Conservation (phyloP, 1,140 invertebrate species). For the Drosophila pandora region DNA sequence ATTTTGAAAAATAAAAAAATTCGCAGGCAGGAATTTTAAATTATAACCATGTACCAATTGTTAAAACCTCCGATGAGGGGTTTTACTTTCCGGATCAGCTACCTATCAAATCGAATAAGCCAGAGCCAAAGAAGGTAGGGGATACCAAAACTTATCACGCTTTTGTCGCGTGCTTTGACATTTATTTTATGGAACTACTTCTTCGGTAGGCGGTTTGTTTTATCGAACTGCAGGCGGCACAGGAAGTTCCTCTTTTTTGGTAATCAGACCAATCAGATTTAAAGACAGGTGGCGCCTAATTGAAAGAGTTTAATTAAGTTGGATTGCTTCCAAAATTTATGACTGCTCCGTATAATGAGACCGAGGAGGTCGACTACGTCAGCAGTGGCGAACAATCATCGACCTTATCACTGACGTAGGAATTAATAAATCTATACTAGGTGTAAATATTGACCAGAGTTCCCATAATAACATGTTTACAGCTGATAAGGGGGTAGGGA, state of each 20-base stretch:
- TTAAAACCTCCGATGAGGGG: not conserved
- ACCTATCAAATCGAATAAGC: not conserved
- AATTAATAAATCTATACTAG: conserved; percentile 25
- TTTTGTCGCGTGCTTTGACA: conserved; percentile 49
- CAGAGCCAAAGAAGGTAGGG: not conserved
- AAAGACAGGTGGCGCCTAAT: conserved; percentile 39
- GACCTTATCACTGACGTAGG: conserved; percentile 59
- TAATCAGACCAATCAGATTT: conserved; percentile 33
- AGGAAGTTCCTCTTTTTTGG: conserved; percentile 13
- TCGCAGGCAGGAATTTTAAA: too few relatives aligned
- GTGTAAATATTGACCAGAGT: conserved; percentile 33
- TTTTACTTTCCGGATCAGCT: not conserved
- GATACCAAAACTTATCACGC: conserved; percentile 35
- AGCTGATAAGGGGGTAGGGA: conserved; percentile 44
- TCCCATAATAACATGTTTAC: conserved; percentile 63
- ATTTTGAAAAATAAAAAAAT: not conserved
- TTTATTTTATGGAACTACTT: conserved; percentile 33
- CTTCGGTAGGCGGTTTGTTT: conserved; percentile 30
- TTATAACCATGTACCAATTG: not conserved
- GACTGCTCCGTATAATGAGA: conserved; percentile 3
- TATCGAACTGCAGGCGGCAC: conserved; percentile 34
- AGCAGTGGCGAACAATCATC: conserved; percentile 14
- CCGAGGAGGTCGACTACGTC: conserved; percentile 29
- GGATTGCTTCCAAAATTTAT: conserved; percentile 13
- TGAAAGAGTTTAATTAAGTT: conserved; percentile 55